Conservation (phyloP, 2,113 vertebrate genomes). For the Puntigrus tetrazona region DNA sequence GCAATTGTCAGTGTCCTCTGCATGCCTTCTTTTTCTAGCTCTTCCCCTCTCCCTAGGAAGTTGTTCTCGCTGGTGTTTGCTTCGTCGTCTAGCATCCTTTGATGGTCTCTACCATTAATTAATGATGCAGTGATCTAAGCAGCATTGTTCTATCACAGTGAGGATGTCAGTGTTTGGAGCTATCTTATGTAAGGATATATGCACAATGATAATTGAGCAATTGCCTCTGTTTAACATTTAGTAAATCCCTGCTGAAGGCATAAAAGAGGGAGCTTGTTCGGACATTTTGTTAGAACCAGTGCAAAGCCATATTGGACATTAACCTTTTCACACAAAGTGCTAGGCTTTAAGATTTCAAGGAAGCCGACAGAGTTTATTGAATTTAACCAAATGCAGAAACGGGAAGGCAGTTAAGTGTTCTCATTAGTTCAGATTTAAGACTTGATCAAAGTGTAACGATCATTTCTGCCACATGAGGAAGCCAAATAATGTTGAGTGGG, state of each 20-base stretch:
- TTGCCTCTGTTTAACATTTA: conserved; percentile 52
- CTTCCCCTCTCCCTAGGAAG: background rate
- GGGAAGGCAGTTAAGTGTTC: conserved; percentile 34
- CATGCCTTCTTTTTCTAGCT: conserved; percentile 48
- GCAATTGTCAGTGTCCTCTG: conserved; percentile 56
- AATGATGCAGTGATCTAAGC: conserved; percentile 45
- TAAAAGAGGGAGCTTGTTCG: conserved; percentile 53
- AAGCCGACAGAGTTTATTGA: conserved; percentile 51
- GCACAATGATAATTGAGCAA: conserved; percentile 42
- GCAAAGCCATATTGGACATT: conserved; percentile 58
- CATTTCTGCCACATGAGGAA: conserved; percentile 41
- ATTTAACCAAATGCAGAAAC: conserved; percentile 50
- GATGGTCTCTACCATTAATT: conserved; percentile 52
- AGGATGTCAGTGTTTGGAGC: conserved; percentile 51
- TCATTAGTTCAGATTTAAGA: conserved; percentile 42
- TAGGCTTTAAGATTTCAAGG: conserved; percentile 58
- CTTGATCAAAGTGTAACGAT: conserved; percentile 48
- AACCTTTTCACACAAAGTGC: conserved; percentile 63
- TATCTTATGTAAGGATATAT: conserved; percentile 34
- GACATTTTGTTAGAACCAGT: conserved; percentile 58
- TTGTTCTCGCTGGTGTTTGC: conserved; percentile 41
- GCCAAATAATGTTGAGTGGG: background rate
- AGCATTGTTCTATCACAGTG: conserved; percentile 64
- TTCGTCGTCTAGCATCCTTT: conserved; percentile 50
- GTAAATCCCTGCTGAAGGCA: conserved; percentile 55